Conservation (phyloP, 1,140 invertebrate genomes). For the Lepeophtheirus salmonis region DNA sequence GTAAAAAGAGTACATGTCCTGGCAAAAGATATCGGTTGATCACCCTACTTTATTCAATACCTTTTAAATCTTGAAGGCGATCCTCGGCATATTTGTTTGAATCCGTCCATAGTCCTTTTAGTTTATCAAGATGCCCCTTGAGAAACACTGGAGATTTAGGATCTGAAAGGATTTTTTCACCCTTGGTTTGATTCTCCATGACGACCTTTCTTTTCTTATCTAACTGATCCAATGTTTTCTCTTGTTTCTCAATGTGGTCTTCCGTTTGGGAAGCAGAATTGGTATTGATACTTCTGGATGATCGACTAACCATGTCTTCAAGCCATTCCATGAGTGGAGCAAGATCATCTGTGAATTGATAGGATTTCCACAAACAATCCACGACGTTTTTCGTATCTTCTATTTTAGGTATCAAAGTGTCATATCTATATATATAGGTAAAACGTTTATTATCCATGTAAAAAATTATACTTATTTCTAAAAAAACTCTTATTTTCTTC, state of each 20-base stretch:
- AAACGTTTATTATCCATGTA: too few relatives aligned
- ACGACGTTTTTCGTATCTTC: slow-evolving; percentile 8
- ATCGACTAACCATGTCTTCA: slow-evolving; percentile 3
- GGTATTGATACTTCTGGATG: slow-evolving; percentile 7
- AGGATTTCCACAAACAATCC: slow-evolving; percentile 13
- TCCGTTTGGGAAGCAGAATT: slow-evolving; percentile 15
- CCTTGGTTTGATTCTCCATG: slow-evolving; percentile 1
- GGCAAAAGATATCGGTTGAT: too few relatives aligned
- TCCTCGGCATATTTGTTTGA: neutral
- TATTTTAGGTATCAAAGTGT: slow-evolving; percentile 6
- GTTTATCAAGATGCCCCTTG: slow-evolving; percentile 1
- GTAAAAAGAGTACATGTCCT: too few relatives aligned
- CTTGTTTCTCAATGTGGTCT: slow-evolving; percentile 15
- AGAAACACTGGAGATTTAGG: slow-evolving; percentile 11
- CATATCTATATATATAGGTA: slow-evolving; percentile 12
- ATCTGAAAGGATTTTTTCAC: slow-evolving; percentile 6
- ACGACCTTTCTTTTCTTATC: slow-evolving; percentile 14
- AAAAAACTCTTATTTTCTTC: too few relatives aligned
- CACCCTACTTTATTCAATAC: too few relatives aligned
- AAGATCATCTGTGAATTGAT: slow-evolving; percentile 16
- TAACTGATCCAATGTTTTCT: slow-evolving; percentile 15
- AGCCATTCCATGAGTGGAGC: slow-evolving; percentile 16
- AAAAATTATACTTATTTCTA: too few relatives aligned
- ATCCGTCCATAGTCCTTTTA: neutral
- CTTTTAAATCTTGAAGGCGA: neutral